These are phyloP conservation scores for Arizona elegans DNA, from an alignment of 2,113 vertebrate species.

Conservation along the genomic window DNA sequence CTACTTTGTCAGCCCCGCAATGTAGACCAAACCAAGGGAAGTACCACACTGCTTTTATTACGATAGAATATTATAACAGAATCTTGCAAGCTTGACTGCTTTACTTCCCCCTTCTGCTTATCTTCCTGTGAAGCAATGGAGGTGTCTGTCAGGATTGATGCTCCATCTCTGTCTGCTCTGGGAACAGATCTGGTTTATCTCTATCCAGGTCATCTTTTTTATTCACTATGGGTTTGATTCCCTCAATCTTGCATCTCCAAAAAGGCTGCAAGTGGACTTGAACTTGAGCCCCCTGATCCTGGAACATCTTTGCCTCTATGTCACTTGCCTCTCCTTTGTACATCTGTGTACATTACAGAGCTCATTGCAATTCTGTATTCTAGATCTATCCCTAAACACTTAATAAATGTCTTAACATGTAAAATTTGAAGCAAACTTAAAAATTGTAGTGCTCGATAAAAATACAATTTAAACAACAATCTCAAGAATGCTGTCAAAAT, in stretches of 20 bases:
- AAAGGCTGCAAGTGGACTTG: not conserved
- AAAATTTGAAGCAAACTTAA: not conserved
- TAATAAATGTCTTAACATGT: not conserved
- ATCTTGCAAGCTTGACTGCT: not conserved
- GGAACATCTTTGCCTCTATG: not conserved
- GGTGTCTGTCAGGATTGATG: not conserved
- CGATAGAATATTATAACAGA: not conserved
- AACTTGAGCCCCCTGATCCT: not conserved
- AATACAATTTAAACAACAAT: not conserved
- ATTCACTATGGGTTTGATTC: not conserved
- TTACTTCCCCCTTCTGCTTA: not conserved
- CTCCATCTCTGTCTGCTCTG: not conserved
- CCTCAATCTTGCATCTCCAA: not conserved
- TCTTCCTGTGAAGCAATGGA: not conserved
- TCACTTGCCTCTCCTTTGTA: not conserved
- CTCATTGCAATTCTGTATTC: not conserved
- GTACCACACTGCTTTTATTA: not conserved
- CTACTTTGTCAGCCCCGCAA: not conserved
- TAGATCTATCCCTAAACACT: not conserved
- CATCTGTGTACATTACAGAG: not conserved
- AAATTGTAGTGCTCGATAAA: not conserved
- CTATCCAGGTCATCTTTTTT: not conserved
- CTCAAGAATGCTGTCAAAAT: not conserved
- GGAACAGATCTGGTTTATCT: not conserved
- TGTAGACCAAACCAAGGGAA: not conserved